Evolutionary conservation across 2,113 vertebrate species (phyloP).

Genomic region (Sula dactylatra): DNA sequence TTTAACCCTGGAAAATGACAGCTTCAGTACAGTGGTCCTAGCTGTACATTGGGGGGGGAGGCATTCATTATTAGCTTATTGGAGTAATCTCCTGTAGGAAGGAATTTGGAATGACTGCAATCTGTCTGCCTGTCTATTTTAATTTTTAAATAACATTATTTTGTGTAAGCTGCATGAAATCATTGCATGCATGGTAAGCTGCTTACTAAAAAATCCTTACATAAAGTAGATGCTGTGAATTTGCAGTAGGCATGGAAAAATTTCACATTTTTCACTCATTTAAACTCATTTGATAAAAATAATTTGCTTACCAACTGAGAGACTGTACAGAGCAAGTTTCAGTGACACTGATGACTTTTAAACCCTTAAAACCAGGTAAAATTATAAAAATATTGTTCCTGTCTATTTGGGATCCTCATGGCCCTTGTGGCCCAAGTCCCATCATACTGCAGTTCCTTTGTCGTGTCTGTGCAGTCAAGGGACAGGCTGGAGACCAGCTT

Average conservation of each 20-base stretch:
- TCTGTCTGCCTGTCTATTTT: conserved; percentile 10
- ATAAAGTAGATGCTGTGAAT: not conserved
- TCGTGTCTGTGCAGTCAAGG: not conserved
- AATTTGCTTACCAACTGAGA: not conserved
- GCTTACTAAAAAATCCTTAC: not conserved
- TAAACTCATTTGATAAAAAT: not conserved
- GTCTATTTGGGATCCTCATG: not conserved
- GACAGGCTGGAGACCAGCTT: not conserved
- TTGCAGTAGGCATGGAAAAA: not conserved
- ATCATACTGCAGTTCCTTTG: not conserved
- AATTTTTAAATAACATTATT: conserved; percentile 22
- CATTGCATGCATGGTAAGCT: not conserved
- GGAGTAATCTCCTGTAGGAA: not conserved
- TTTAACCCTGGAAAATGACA: not conserved
- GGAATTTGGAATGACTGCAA: conserved; percentile 6
- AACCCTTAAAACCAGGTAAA: not conserved
- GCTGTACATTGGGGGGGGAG: not conserved
- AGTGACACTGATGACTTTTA: not conserved
- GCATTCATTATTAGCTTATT: not conserved
- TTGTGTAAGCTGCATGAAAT: not conserved
- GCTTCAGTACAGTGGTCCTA: not conserved
- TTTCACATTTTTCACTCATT: not conserved
- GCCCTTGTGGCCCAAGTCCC: not conserved
- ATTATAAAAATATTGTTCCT: not conserved
- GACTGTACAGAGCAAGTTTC: not conserved